Conservation (phyloP, 2,113 vertebrate genomes). For the Podarcis muralis region DNA sequence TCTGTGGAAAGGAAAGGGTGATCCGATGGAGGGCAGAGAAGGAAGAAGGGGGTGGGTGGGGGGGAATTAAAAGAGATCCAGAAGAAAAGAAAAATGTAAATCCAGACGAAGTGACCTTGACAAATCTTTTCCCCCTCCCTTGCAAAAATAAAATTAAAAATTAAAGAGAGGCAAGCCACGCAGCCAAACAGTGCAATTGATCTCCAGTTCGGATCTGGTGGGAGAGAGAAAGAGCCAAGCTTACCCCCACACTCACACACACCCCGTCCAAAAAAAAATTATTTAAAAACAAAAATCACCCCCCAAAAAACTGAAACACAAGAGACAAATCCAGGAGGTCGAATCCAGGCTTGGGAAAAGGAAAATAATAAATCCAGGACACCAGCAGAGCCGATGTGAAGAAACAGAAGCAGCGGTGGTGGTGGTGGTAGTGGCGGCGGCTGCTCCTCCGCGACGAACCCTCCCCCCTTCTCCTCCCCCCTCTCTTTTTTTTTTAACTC, state of each 20-base stretch:
- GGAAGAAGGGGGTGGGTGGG: neutral
- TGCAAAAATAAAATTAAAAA: neutral
- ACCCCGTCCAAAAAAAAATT: neutral
- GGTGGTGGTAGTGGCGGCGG: neutral
- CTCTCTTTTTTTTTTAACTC: too few relatives aligned
- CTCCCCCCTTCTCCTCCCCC: neutral
- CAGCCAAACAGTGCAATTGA: neutral
- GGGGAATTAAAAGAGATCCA: neutral
- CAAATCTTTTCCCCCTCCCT: slow-evolving; percentile 16
- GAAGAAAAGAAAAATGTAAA: slow-evolving; percentile 23
- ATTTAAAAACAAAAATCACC: neutral
- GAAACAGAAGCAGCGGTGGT: neutral
- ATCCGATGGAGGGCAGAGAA: neutral
- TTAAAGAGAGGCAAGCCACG: neutral
- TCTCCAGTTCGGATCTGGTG: slow-evolving; percentile 3
- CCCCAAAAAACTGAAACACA: neutral
- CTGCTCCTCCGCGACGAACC: slow-evolving; percentile 1
- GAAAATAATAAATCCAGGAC: neutral
- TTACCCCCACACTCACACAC: neutral
- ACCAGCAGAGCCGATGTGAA: neutral
- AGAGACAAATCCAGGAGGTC: slow-evolving; percentile 22
- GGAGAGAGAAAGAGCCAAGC: neutral
- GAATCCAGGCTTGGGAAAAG: slow-evolving; percentile 8
- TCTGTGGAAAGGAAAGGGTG: neutral
- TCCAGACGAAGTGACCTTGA: slow-evolving; percentile 55